Evolutionary conservation across 2,113 vertebrate genomes (phyloP), one percentile per base, ranked within the genome.

Genomic region (Nothocercus julius): DNA sequence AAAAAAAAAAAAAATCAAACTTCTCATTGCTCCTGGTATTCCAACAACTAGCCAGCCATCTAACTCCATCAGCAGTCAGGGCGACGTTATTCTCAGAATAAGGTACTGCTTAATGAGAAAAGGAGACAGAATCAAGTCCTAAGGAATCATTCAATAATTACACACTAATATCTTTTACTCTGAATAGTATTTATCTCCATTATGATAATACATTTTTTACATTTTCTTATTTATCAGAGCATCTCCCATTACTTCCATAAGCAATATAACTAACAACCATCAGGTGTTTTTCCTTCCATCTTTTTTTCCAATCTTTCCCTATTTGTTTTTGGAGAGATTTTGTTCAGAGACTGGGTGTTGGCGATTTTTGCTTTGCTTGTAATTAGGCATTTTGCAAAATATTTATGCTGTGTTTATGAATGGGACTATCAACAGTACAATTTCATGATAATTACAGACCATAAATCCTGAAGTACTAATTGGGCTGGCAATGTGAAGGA

Each of bases 401-500:
- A 70, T 59, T 85, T 83, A 38, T 80, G 30, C 11, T 66, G 42
- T 64, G 30, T 36, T 85, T 92, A 76, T 76, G n/a, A 89, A 92
- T 66, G 16, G 66, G 18, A 79, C 47, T 44, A 54, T 59, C 40
- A 87, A 66, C 10, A 77, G 18, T 11, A 82, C 34, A 86, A 53
- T 85, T 73, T 76, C 44, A 79, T 75, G 11, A 17, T 77, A 85
- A 93, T 77, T 85, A 59, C 9, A 83, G 49, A 91, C 42, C 7
- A 82, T 82, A 77, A 66, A 82, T 51, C 5, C 11, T 91, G 36
- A 85, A 89, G 53, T 44, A 74, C 53, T 85, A 91, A 70, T 80
- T 95, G 72, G 63, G n/a, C 49, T 94, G 75, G 49, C 87, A 82
- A 78, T 78, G 42, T 27, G 44, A 93, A 89, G 21, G 49, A 85